Base-by-base conservation (phyloP, 2,888 invertebrate genomes). In the Danaus chrysippus region DNA sequence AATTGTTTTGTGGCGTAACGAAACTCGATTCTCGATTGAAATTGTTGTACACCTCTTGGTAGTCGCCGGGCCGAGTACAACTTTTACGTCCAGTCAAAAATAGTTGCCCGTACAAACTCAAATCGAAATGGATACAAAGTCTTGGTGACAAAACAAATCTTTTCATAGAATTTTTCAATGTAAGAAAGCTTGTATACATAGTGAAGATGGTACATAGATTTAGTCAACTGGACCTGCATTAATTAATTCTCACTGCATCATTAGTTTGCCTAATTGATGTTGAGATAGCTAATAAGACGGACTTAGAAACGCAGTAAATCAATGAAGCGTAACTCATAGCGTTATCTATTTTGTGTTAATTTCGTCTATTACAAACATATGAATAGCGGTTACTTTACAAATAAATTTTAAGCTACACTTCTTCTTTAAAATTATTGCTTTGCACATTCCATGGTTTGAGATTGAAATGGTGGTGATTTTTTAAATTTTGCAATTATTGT, bases 1-100 rank as follows among this genome's bases (percentile, higher is more conserved):
- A 72, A 70, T 73, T 71, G 71, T 73, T 73, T 72, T 69, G 73
- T 64, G 73, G 69, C 68, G 67, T 71, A 72, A 72, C 68, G 70
- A 62, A 71, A 72, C 68, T 69, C 66, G 65, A 67, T 70, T 71
- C 68, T 66, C 69, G 68, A 72, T 72, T 73, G 71, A 72, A 70
- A 74, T 72, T 71, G 70, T 72, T 72, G 61, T 64, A 61, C 62
- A 69, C 67, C 60, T 65, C 61, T 62, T 13, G 54, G 55, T 13
- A 42, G 52, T 63, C 63, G 61, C 56, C 61, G 54, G 56, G 54
- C 15, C 42, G 59, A 56, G 59, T 54, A 55, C 42, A 17, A 53
- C 52, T 43, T 60, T 54, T 46, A 62, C 60, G 59, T 49, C 46
- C 41, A 53, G 23, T 15, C 19, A n/a, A 54, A 49, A 49, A 49